Conservation (phyloP, 2,888 invertebrate species). For the Pachydiplax longipennis region DNA sequence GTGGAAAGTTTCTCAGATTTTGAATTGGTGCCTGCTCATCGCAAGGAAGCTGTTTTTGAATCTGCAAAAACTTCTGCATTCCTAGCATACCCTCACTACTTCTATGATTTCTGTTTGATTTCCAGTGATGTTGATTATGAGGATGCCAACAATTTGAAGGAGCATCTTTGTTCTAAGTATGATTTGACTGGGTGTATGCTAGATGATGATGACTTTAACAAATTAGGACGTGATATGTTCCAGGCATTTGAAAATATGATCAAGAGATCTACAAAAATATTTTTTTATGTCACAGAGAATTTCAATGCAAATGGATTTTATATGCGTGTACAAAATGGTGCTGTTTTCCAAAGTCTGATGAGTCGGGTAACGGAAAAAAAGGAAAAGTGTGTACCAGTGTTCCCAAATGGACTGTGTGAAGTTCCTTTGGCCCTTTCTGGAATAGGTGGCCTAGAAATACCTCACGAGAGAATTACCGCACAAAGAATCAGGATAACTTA, state of each 20-base stretch:
- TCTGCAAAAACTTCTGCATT: not conserved
- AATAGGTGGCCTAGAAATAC: slow-evolving; percentile 45
- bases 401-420: slow-evolving; percentile 45
- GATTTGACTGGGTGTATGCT: slow-evolving; percentile 46
- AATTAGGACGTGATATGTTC: slow-evolving; percentile 46
- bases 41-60: not conserved
- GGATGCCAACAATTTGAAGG: slow-evolving; percentile 42
- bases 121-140: slow-evolving; percentile 46
- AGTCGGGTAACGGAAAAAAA: slow-evolving; percentile 9
- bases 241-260: slow-evolving; percentile 47
- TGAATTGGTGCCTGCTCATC: not conserved
- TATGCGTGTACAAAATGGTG: slow-evolving; percentile 47
- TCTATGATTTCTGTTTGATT: slow-evolving; percentile 48
- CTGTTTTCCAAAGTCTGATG: slow-evolving; percentile 47
- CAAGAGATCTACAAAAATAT: slow-evolving; percentile 47
- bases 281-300: slow-evolving; percentile 46
- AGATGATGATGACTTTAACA: slow-evolving; percentile 38
- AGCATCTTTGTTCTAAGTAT: slow-evolving; percentile 21
- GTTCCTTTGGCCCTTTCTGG: slow-evolving; percentile 47
- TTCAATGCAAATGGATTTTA: slow-evolving; percentile 44
- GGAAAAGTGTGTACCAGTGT: slow-evolving; percentile 49
- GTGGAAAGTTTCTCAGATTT: not conserved
- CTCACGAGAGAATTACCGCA: not conserved
- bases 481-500: slow-evolving; percentile 9
- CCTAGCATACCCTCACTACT: not conserved